A percentile compares a stretch with the other conserved stretches of the same genome.
Conservation (phyloP, 2,888 invertebrate species). For the Cheiracanthium punctorium region DNA sequence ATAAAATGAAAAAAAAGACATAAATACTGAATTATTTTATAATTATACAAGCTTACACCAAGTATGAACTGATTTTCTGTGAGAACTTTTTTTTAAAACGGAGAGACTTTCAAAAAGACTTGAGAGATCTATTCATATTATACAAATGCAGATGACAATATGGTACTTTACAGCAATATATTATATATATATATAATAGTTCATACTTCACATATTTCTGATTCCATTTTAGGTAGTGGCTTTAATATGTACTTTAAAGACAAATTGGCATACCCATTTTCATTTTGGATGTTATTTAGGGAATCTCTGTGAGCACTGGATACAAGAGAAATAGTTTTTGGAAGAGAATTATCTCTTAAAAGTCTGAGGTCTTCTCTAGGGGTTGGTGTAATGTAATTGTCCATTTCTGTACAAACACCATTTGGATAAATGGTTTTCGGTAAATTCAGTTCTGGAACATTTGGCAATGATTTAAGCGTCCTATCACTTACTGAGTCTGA, state of each 20-base stretch:
- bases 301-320: background rate
- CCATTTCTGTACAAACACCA: constrained; percentile 19
- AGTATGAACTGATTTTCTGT: too few species aligned
- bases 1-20: too few species aligned
- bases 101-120: too few species aligned
- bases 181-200: background rate
- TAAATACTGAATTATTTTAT: too few species aligned
- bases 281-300: background rate
- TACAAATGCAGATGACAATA: background rate
- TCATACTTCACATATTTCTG: constrained; percentile 64
- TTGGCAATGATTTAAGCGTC: constrained; percentile 37
- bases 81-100: too few species aligned
- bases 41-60: too few species aligned
- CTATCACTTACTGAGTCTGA: constrained; percentile 16
- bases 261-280: constrained; percentile 17
- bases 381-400: constrained; percentile 46
- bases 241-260: constrained; percentile 51
- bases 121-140: too few species aligned
- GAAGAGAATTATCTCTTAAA: constrained; percentile 13
- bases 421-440: constrained; percentile 32
- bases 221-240: constrained; percentile 59
- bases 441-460: constrained; percentile 23
- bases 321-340: constrained; percentile 17
- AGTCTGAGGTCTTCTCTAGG: constrained; percentile 41
- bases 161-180: background rate